Evolutionary conservation across 2,888 invertebrate species (phyloP).

Genomic region (Oasisia sp.): DNA sequence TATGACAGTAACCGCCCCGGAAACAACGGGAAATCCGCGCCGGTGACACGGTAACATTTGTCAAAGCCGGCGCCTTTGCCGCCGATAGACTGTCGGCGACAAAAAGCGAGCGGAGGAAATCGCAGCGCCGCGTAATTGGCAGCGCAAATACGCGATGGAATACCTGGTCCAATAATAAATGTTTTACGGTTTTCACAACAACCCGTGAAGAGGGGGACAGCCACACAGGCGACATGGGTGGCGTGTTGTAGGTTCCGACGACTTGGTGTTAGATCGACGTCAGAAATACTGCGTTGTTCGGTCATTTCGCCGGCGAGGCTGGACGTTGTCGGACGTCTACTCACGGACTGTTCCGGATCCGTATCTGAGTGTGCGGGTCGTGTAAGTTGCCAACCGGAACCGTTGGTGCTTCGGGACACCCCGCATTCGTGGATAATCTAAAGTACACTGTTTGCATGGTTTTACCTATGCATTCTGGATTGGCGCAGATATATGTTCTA

Average conservation of each 20-base stretch:
- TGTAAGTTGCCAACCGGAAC: background rate
- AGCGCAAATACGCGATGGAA: constrained; percentile 1
- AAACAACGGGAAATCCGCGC: background rate
- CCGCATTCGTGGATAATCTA: background rate
- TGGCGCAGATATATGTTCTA: background rate
- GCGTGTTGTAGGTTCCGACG: background rate
- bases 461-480: background rate
- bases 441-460: background rate
- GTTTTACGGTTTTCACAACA: constrained; percentile 11
- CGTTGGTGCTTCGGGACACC: background rate
- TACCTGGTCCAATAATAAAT: constrained; percentile 17
- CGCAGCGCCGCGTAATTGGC: constrained; percentile 7
- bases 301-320: background rate
- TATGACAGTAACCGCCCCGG: background rate
- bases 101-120: background rate
- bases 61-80: background rate
- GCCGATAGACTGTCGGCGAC: background rate
- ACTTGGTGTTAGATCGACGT: background rate
- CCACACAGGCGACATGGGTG: background rate
- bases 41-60: background rate
- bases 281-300: background rate
- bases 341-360: background rate
- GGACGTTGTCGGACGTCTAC: background rate
- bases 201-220: background rate
- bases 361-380: background rate